Percentiles rank a stretch among this genome's conserved stretches.
These are phyloP conservation scores for Caenorhabditis angaria DNA, from an alignment of 2,888 invertebrate species.

Conservation along the genomic window DNA sequence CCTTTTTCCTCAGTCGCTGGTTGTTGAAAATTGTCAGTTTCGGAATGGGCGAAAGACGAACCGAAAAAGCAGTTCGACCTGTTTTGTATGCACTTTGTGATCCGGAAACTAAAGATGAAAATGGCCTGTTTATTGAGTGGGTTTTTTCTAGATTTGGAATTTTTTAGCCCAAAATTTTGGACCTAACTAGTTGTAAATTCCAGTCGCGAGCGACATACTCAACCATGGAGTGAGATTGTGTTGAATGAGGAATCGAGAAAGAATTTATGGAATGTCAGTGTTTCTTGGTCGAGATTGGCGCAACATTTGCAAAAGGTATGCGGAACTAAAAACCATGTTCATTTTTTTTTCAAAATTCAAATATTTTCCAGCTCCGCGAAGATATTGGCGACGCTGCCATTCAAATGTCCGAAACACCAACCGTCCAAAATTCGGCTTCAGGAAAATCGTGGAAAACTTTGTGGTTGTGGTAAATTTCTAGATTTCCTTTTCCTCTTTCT, in stretches of 20 bases:
- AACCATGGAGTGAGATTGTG: constrained; percentile 60
- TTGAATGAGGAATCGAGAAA: constrained; percentile 51
- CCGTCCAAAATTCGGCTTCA: constrained; percentile 21
- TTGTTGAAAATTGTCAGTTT: constrained; percentile 61
- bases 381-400: constrained; percentile 48
- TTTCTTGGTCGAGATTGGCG: constrained; percentile 42
- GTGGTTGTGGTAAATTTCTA: constrained; percentile 39
- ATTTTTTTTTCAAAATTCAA: no score
- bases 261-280: constrained; percentile 63
- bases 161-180: background rate
- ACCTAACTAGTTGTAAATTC: constrained; percentile 15
- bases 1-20: constrained; percentile 69
- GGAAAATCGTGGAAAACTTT: constrained; percentile 43
- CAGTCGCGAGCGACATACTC: constrained; percentile 62
- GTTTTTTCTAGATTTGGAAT: constrained; percentile 18
- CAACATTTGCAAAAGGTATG: constrained; percentile 41
- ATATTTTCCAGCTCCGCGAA: constrained; percentile 33
- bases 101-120: constrained; percentile 51
- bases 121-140: constrained; percentile 66
- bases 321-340: no score
- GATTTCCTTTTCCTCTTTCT: background rate
- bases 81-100: constrained; percentile 68
- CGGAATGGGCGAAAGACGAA: constrained; percentile 63
- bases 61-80: constrained; percentile 65
- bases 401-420: constrained; percentile 15